These are phyloP conservation scores for Odontothrips loti DNA, from an alignment of 2,888 invertebrate species.

Conservation along the genomic window DNA sequence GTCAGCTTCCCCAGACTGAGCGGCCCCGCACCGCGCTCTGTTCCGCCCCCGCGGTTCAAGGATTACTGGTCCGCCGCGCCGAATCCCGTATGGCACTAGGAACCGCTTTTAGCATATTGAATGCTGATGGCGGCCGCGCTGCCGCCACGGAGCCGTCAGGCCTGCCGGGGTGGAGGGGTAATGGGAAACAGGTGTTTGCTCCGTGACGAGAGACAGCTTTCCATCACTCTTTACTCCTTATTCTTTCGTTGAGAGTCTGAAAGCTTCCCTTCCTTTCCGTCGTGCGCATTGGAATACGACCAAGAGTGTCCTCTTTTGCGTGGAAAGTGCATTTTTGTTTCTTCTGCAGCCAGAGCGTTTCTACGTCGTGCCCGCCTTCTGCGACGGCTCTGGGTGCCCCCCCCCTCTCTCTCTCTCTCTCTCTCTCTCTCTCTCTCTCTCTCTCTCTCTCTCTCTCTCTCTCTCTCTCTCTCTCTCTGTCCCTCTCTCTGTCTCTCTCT, in stretches of 20 bases:
- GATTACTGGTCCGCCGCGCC: neutral
- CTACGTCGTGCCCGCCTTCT: neutral
- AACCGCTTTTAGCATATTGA: slow-evolving; percentile 22
- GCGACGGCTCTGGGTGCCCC: too few relatives aligned
- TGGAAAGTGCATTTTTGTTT: neutral
- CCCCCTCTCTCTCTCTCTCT: too few relatives aligned
- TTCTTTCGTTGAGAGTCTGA: neutral
- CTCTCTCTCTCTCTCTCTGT: too few relatives aligned
- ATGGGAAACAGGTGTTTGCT: slow-evolving; percentile 22
- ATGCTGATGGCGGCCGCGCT: neutral
- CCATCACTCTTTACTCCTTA: neutral
- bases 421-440: too few relatives aligned
- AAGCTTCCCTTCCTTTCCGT: neutral
- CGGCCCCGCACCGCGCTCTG: neutral
- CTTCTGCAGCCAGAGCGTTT: neutral
- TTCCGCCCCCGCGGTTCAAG: neutral
- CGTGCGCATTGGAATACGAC: too few relatives aligned
- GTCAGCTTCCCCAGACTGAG: too few relatives aligned
- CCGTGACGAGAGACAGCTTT: neutral
- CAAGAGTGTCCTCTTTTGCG: too few relatives aligned
- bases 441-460: too few relatives aligned
- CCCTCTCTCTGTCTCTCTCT: too few relatives aligned
- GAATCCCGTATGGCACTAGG: slow-evolving; percentile 6
- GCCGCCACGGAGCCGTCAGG: neutral
- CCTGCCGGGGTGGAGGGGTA: neutral